Evolutionary conservation across 1,140 invertebrate species (phyloP).

Genomic region (Chlorops oryzae): DNA sequence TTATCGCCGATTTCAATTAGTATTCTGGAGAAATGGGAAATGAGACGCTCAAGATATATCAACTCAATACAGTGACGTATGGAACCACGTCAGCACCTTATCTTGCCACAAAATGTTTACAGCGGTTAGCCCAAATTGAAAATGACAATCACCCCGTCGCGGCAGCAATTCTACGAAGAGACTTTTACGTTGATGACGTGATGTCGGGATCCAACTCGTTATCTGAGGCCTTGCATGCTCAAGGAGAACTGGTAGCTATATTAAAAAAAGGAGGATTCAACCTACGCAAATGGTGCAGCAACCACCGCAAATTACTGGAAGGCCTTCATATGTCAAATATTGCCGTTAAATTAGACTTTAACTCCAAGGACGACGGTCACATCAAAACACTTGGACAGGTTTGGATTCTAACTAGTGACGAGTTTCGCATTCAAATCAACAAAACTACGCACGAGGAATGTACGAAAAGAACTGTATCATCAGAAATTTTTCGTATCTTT

Average conservation of each 20-base stretch:
- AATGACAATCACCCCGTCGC: too few species aligned
- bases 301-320: conserved; percentile 23
- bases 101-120: conserved; percentile 23
- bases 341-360: too few species aligned
- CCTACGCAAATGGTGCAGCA: conserved; percentile 43
- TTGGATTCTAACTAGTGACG: too few species aligned
- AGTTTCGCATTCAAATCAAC: too few species aligned
- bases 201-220: conserved; percentile 25
- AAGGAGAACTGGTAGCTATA: conserved; percentile 15
- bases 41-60: conserved; percentile 19
- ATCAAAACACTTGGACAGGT: too few species aligned
- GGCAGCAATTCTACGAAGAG: too few species aligned
- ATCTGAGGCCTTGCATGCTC: conserved; percentile 9
- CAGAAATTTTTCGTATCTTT: too few species aligned
- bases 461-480: too few species aligned
- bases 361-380: too few species aligned
- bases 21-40: conserved; percentile 32
- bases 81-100: conserved; percentile 25
- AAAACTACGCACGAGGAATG: too few species aligned
- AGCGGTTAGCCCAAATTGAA: conserved; percentile 35
- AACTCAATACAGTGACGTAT: conserved; percentile 26
- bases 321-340: too few species aligned
- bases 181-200: conserved; percentile 46
- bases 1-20: conserved; percentile 33
- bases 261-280: conserved; percentile 33